Conservation (phyloP, 1,140 invertebrate genomes). For the Oedothorax gibbosus region DNA sequence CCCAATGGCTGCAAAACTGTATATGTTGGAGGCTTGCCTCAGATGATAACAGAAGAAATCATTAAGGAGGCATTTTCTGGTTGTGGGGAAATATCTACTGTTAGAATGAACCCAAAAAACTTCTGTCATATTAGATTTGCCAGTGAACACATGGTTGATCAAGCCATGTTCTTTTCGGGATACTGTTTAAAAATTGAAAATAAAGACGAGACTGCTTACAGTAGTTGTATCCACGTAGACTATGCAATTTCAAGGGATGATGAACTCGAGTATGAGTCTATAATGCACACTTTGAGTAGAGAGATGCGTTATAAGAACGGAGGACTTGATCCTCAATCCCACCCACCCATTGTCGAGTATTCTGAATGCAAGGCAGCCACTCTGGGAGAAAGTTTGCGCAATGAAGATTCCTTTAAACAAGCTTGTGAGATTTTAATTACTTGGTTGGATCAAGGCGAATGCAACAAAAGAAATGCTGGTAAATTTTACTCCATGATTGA, state of each 20-base stretch:
- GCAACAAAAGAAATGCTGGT: conserved; percentile 87
- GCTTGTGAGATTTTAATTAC: conserved; percentile 78
- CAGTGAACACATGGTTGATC: too few relatives aligned
- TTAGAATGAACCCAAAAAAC: conserved; percentile 93
- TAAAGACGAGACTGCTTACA: conserved; percentile 83
- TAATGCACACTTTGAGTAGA: conserved; percentile 82
- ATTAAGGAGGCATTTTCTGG: conserved; percentile 90
- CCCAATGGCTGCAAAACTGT: conserved; percentile 92
- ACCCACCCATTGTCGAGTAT: conserved; percentile 87
- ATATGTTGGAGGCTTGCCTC: conserved; percentile 94
- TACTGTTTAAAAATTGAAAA: conserved; percentile 85
- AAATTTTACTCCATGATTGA: conserved; percentile 95
- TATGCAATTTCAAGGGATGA: conserved; percentile 94
- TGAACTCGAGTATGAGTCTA: conserved; percentile 89
- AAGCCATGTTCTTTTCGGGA: conserved; percentile 93
- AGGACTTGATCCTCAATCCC: conserved; percentile 80
- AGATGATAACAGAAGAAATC: conserved; percentile 88
- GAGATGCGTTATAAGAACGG: conserved; percentile 82
- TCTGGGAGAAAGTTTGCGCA: conserved; percentile 85
- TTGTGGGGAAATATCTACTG: conserved; percentile 91
- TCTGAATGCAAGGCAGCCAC: conserved; percentile 83
- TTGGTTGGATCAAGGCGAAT: too few relatives aligned
- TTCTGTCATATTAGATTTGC: conserved; percentile 98
- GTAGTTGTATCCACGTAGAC: conserved; percentile 92
- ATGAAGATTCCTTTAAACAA: conserved; percentile 72